Conservation (phyloP, 2,113 vertebrate genomes). For the Myxocyprinus asiaticus region DNA sequence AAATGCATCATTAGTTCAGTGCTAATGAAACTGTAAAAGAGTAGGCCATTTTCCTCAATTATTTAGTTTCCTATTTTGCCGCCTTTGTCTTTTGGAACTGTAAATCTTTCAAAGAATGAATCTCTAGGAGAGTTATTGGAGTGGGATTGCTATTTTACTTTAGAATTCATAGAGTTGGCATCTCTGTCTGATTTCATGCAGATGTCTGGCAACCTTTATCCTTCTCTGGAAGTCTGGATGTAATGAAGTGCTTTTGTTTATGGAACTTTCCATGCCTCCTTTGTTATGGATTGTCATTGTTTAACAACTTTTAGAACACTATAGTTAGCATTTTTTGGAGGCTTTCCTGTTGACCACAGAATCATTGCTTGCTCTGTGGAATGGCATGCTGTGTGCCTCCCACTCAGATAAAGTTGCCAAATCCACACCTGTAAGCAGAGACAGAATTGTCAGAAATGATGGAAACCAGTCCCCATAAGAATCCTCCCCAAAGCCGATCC, state of each 20-base stretch:
- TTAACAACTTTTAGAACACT: neutral
- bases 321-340: too few relatives aligned
- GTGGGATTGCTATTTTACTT: neutral
- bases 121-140: conserved; percentile 6
- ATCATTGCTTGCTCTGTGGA: neutral
- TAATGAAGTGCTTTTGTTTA: neutral
- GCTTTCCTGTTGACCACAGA: neutral
- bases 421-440: neutral
- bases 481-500: neutral
- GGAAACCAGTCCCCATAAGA: conserved; percentile 15
- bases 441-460: conserved; percentile 5
- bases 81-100: neutral
- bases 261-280: neutral
- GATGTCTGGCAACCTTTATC: conserved; percentile 21
- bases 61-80: neutral
- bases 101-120: neutral
- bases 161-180: neutral
- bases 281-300: conserved; percentile 18
- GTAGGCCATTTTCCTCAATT: neutral
- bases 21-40: neutral
- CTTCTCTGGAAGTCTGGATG: neutral
- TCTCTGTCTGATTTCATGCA: conserved; percentile 24
- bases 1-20: neutral
- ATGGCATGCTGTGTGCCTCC: neutral
- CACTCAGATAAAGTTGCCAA: conserved; percentile 15